phyloP scores from a whole-genome alignment of 2,797 vertebrate species.

The Poecilia velifera region DNA sequence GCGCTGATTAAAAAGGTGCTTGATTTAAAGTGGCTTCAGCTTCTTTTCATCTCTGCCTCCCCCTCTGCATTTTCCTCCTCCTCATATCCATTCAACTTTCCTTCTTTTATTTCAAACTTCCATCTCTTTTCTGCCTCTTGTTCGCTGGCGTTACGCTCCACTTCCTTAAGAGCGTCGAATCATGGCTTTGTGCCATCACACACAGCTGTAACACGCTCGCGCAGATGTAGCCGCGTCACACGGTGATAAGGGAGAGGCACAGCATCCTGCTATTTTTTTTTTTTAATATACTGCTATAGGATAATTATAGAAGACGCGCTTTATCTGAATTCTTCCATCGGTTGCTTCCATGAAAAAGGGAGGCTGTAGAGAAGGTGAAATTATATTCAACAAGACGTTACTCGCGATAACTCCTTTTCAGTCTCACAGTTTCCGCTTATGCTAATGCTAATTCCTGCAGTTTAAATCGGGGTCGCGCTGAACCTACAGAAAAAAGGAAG shows the following conservation, averaged over 20 bases:
- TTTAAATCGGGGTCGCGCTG: background rate
- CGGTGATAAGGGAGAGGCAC: conserved; percentile 9
- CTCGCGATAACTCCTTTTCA: background rate
- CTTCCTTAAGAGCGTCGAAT: conserved; percentile 59
- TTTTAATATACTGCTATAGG: conserved; percentile 8
- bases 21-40: conserved; percentile 60
- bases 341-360: conserved; percentile 24
- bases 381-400: conserved; percentile 4
- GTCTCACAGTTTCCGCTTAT: background rate
- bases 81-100: conserved; percentile 19
- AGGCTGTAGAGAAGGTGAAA: conserved; percentile 10
- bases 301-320: conserved; percentile 40
- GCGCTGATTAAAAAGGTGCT: conserved; percentile 64
- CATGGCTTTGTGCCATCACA: conserved; percentile 21
- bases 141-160: conserved; percentile 29
- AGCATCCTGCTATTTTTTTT: conserved; percentile 9
- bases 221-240: conserved; percentile 17
- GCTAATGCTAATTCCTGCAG: background rate
- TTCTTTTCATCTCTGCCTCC: conserved; percentile 21
- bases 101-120: background rate
- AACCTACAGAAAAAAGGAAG: background rate
- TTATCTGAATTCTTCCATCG: conserved; percentile 25
- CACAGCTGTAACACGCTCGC: conserved; percentile 18
- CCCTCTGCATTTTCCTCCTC: conserved; percentile 26
- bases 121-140: conserved; percentile 24